Evolutionary conservation across 92 coral and sea anemone species (phyloP).

Genomic region (Palythoa grandis): DNA sequence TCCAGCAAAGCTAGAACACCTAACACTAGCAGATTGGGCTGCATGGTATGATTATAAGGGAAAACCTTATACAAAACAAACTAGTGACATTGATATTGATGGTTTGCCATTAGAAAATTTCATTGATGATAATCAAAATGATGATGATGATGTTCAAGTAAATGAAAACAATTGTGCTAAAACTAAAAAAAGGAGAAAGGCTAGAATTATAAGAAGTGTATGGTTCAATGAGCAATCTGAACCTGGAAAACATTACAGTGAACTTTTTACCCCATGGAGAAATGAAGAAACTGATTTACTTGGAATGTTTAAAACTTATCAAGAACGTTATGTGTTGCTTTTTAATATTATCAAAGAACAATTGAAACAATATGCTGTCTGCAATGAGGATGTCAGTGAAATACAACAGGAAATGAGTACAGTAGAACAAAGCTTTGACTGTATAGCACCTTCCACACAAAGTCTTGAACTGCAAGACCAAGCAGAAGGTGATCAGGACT

Average conservation of each 20-base stretch:
- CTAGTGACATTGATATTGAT: constrained; percentile 18
- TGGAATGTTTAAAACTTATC: constrained; percentile 56
- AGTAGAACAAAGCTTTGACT: constrained; percentile 39
- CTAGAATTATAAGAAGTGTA: too few relatives aligned
- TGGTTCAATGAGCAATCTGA: constrained; percentile 1
- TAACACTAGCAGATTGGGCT: constrained; percentile 20
- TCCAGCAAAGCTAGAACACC: constrained; percentile 19
- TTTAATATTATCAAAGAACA: constrained; percentile 56
- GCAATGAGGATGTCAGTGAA: constrained; percentile 16
- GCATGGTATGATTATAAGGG: constrained; percentile 16
- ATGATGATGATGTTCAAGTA: constrained; percentile 9
- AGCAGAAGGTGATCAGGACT: too few relatives aligned
- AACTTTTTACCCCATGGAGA: constrained; percentile 61
- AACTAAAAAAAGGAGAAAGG: constrained; percentile 44
- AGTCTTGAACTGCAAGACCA: too few relatives aligned
- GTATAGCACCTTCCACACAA: neutral
- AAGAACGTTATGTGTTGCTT: constrained; percentile 47
- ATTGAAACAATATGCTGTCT: constrained; percentile 71
- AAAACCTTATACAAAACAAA: constrained; percentile 16
- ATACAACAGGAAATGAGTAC: constrained; percentile 11
- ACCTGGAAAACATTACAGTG: constrained; percentile 21
- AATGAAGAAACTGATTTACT: constrained; percentile 67
- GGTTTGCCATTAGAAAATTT: constrained; percentile 18
- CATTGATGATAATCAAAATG: constrained; percentile 5
- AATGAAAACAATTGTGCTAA: constrained; percentile 24